Conservation (phyloP, 1,140 invertebrate genomes). For the Drosophila biarmipes region DNA sequence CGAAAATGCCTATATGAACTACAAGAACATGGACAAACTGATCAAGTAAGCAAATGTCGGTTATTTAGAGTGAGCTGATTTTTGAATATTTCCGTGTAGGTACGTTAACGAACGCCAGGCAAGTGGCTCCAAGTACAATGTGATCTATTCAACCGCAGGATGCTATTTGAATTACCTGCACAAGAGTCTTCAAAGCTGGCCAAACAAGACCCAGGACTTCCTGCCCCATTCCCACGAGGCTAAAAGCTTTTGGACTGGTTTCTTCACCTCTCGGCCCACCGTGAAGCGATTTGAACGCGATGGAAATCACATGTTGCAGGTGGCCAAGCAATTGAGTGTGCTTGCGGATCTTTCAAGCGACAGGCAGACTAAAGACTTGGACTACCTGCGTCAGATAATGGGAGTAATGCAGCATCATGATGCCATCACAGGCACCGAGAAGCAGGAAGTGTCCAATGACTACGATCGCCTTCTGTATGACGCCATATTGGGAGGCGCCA, state of each 20-base stretch:
- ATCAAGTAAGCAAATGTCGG: constrained; percentile 88
- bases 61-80: neutral
- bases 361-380: constrained; percentile 66
- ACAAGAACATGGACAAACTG: constrained; percentile 94
- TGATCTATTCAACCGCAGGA: constrained; percentile 89
- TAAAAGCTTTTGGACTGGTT: constrained; percentile 97
- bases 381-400: constrained; percentile 85
- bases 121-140: constrained; percentile 86
- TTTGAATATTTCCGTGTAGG: neutral
- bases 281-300: constrained; percentile 92
- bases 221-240: constrained; percentile 95
- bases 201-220: constrained; percentile 93
- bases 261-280: constrained; percentile 95
- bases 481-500: constrained; percentile 52
- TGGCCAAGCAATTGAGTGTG: constrained; percentile 86
- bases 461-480: constrained; percentile 87
- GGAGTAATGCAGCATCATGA: constrained; percentile 97
- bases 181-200: constrained; percentile 87
- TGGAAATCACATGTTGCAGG: constrained; percentile 92
- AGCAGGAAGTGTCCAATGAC: constrained; percentile 94
- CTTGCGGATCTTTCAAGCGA: constrained; percentile 61
- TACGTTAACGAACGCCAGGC: constrained; percentile 86
- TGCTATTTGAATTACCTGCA: constrained; percentile 95
- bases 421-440: constrained; percentile 94
- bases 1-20: constrained; percentile 93